Evolutionary conservation across 2,888 invertebrate genomes (phyloP).

Genomic region (Amblyjoppa fuscipennis): DNA sequence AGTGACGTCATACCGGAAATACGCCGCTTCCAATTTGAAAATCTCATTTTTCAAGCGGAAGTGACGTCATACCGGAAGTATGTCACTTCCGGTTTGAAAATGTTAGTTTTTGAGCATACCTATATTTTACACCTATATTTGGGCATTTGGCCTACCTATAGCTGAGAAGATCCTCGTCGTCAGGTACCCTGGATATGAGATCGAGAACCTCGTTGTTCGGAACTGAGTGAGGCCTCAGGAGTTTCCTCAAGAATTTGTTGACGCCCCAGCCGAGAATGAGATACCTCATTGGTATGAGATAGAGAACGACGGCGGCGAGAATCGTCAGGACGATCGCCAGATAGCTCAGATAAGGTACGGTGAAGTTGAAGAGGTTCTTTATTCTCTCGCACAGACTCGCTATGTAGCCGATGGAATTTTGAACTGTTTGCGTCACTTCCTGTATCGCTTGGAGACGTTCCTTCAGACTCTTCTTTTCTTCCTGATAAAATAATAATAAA

Average conservation of each 20-base stretch:
- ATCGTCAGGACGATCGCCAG: constrained; percentile 93
- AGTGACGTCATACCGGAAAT: too few relatives aligned
- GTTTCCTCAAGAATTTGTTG: constrained; percentile 97
- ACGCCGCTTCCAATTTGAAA: too few relatives aligned
- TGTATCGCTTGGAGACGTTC: constrained; percentile 98
- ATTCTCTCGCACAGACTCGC: constrained; percentile 97
- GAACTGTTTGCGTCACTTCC: constrained; percentile 98
- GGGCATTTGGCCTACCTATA: constrained; percentile 74
- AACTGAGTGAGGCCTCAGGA: constrained; percentile 96
- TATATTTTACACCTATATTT: neutral
- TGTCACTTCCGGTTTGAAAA: too few relatives aligned
- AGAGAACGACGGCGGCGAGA: constrained; percentile 92
- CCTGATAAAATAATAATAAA: constrained; percentile 86
- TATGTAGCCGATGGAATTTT: constrained; percentile 97
- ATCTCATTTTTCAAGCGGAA: too few relatives aligned
- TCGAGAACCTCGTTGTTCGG: constrained; percentile 99
- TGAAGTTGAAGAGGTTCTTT: constrained; percentile 98
- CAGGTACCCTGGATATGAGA: constrained; percentile 96
- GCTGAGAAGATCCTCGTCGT: constrained; percentile 96
- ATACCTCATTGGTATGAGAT: constrained; percentile 95
- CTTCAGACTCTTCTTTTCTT: constrained; percentile 97
- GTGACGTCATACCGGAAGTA: too few relatives aligned
- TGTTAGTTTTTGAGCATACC: too few relatives aligned
- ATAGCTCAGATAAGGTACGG: constrained; percentile 97
- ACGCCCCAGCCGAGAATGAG: constrained; percentile 97